phyloP scores from a whole-genome alignment of 2,888 invertebrate species.

The Leucoptera coffeella region DNA sequence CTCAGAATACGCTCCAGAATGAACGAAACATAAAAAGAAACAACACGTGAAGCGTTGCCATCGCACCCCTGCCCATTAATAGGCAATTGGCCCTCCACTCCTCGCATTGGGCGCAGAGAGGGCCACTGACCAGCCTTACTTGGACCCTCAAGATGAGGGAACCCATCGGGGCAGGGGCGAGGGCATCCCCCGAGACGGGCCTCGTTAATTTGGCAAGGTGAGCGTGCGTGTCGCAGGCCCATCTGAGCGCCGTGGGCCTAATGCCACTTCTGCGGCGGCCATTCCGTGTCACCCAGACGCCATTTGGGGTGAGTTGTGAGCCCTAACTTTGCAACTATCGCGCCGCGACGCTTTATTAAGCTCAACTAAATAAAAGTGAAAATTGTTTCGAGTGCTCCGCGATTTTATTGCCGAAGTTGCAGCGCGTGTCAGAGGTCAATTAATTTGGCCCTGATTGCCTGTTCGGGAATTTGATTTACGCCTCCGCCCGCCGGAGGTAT shows the following conservation, averaged over 20 bases:
- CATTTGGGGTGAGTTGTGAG: slow-evolving; percentile 30
- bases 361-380: slow-evolving; percentile 31
- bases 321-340: slow-evolving; percentile 28
- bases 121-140: slow-evolving; percentile 8
- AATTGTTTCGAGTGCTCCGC: slow-evolving; percentile 20
- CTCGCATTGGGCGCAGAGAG: slow-evolving; percentile 6
- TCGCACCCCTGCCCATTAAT: slow-evolving; percentile 45
- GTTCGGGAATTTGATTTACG: too few relatives aligned
- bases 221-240: slow-evolving; percentile 33
- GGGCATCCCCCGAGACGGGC: slow-evolving; percentile 10
- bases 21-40: slow-evolving; percentile 42
- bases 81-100: slow-evolving; percentile 33
- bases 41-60: slow-evolving; percentile 42
- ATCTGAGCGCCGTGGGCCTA: slow-evolving; percentile 31
- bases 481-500: too few relatives aligned
- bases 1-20: too few relatives aligned
- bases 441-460: too few relatives aligned
- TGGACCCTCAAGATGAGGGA: slow-evolving; percentile 1
- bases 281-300: slow-evolving; percentile 43
- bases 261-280: slow-evolving; percentile 46
- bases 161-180: slow-evolving; percentile 1
- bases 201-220: slow-evolving; percentile 13
- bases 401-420: slow-evolving; percentile 17
- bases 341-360: slow-evolving; percentile 37
- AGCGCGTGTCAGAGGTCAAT: too few relatives aligned